phyloP scores from a whole-genome alignment of 2,888 invertebrate species.

The Hipparchia sbordonii region DNA sequence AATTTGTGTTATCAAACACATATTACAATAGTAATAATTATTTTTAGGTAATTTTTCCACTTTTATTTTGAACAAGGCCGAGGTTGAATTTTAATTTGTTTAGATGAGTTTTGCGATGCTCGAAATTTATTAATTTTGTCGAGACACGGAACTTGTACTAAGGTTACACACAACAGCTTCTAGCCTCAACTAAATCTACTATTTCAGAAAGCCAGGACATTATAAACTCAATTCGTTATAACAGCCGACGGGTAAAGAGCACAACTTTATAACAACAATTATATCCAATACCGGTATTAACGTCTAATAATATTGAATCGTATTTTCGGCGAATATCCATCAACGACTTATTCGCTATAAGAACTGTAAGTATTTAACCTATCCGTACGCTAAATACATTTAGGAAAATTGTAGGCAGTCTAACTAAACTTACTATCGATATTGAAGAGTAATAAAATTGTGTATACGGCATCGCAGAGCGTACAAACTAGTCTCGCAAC shows the following conservation, averaged over 20 bases:
- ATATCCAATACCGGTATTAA: conserved; percentile 7
- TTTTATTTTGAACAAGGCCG: too few species aligned
- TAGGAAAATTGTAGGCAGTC: conserved; percentile 65
- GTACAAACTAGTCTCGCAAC: background rate
- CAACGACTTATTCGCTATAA: conserved; percentile 36
- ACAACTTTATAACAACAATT: background rate
- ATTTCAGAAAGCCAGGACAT: conserved; percentile 36
- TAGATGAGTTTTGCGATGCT: too few species aligned
- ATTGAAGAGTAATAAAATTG: conserved; percentile 60
- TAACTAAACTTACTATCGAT: conserved; percentile 69
- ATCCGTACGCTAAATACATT: conserved; percentile 68
- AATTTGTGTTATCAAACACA: too few species aligned
- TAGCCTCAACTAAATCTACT: conserved; percentile 48
- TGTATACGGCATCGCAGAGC: conserved; percentile 45
- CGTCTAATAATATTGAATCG: conserved; percentile 21
- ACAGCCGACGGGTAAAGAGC: conserved; percentile 16
- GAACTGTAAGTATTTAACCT: conserved; percentile 53
- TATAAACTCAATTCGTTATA: conserved; percentile 26
- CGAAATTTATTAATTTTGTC: too few species aligned
- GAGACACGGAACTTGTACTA: too few species aligned
- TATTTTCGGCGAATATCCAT: conserved; percentile 28
- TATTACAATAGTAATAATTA: too few species aligned
- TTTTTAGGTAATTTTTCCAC: too few species aligned
- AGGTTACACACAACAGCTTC: conserved; percentile 50
- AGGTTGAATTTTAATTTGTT: too few species aligned